Conservation (phyloP, 2,797 vertebrate species). For the Chaetodon trifasciatus region DNA sequence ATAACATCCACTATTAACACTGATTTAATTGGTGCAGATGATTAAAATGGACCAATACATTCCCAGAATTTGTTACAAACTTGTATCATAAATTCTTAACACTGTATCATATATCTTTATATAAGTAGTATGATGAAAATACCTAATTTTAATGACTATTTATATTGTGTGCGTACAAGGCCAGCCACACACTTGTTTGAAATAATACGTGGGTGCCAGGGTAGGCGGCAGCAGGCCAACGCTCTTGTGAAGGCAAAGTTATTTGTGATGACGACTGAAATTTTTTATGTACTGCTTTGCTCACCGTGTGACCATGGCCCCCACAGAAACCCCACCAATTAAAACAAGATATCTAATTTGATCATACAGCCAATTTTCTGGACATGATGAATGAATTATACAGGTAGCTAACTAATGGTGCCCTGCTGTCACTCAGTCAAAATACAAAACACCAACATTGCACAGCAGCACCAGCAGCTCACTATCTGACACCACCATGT, state of each 20-base stretch:
- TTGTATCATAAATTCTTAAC: background rate
- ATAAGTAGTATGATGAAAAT: background rate
- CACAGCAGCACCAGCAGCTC: background rate
- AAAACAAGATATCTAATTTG: background rate
- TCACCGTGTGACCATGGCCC: background rate
- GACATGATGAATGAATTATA: background rate
- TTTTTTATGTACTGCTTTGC: background rate
- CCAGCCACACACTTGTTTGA: background rate
- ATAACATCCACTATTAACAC: conserved; percentile 2
- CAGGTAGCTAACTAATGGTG: background rate
- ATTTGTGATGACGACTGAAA: background rate
- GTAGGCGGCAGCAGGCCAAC: background rate
- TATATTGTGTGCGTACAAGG: background rate
- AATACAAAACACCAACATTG: background rate
- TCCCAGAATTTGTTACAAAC: background rate
- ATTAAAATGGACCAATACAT: background rate
- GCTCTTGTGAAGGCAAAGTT: background rate
- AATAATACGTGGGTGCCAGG: background rate
- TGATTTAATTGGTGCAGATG: background rate
- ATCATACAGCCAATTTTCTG: background rate
- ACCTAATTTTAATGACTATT: background rate
- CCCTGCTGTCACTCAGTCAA: background rate
- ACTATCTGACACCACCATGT: background rate
- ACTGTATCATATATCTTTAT: background rate
- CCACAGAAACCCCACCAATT: background rate